These are phyloP conservation scores for Malurus cyaneus DNA, from an alignment of 2,113 vertebrate species.

Conservation along the genomic window DNA sequence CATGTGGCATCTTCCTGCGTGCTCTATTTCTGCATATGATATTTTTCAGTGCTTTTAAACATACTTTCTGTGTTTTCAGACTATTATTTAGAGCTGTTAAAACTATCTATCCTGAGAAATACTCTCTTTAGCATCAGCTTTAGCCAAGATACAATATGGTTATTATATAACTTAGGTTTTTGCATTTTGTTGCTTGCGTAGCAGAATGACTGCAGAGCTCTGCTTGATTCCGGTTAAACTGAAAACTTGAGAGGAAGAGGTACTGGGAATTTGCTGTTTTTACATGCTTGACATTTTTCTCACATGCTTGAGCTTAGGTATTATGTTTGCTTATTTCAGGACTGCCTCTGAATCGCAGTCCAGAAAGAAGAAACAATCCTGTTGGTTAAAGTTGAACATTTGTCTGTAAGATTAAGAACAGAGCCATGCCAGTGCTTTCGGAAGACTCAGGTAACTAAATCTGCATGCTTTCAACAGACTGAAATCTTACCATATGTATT, in stretches of 20 bases:
- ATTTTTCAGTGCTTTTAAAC: neutral
- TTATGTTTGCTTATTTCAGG: slow-evolving; percentile 24
- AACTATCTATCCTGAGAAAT: neutral
- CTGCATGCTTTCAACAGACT: neutral
- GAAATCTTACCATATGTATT: neutral
- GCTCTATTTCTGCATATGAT: neutral
- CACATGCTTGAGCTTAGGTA: neutral
- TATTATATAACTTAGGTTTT: neutral
- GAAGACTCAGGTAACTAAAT: slow-evolving; percentile 81
- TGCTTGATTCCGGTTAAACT: neutral
- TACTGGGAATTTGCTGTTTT: neutral
- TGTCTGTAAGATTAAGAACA: neutral
- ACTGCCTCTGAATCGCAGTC: neutral
- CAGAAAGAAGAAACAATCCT: neutral
- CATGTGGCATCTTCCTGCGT: rapidly evolving
- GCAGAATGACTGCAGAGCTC: neutral
- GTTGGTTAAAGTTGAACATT: neutral
- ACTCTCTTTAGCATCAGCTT: neutral
- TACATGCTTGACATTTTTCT: neutral
- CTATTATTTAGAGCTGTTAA: neutral
- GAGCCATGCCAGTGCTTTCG: slow-evolving; percentile 86
- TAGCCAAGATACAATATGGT: neutral
- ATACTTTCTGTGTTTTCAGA: neutral
- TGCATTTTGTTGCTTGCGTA: rapidly evolving
- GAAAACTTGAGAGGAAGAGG: neutral